These are phyloP conservation scores for Drosophila bunnanda DNA, from an alignment of 2,888 invertebrate genomes.

Conservation along the genomic window DNA sequence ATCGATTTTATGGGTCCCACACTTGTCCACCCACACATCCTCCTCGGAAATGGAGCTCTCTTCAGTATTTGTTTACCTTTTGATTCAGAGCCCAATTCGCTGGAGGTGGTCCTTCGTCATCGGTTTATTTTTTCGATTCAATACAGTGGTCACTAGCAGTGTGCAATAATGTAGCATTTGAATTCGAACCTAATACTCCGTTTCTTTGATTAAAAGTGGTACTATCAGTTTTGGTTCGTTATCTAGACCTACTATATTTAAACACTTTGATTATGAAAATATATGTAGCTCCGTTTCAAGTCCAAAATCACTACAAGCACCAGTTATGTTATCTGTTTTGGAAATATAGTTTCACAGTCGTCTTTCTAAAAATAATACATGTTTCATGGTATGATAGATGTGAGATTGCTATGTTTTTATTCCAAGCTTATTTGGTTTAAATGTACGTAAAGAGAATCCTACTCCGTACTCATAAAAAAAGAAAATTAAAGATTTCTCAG, in stretches of 20 bases:
- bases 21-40: constrained; percentile 15
- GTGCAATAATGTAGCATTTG: not conserved
- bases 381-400: not conserved
- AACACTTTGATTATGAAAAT: constrained; percentile 1
- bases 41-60: constrained; percentile 4
- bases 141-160: constrained; percentile 6
- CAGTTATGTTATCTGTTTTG: not conserved
- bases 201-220: not conserved
- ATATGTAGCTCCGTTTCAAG: constrained; percentile 13
- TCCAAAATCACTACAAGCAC: not conserved
- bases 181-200: not conserved
- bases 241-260: constrained; percentile 4
- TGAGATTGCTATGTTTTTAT: not conserved
- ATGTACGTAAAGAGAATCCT: too few relatives aligned
- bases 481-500: not conserved
- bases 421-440: too few relatives aligned
- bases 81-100: constrained; percentile 12
- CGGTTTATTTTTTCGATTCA: not conserved
- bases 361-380: not conserved
- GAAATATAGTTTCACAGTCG: not conserved
- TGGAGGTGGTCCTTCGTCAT: constrained; percentile 27
- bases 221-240: not conserved
- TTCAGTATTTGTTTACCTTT: constrained; percentile 28
- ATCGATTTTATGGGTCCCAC: constrained; percentile 34
- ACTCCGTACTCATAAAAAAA: not conserved